A percentile compares a stretch with the other conserved stretches of the same genome.
phyloP scores from a whole-genome alignment of 2,797 vertebrate species.

The Taenioides sp. region DNA sequence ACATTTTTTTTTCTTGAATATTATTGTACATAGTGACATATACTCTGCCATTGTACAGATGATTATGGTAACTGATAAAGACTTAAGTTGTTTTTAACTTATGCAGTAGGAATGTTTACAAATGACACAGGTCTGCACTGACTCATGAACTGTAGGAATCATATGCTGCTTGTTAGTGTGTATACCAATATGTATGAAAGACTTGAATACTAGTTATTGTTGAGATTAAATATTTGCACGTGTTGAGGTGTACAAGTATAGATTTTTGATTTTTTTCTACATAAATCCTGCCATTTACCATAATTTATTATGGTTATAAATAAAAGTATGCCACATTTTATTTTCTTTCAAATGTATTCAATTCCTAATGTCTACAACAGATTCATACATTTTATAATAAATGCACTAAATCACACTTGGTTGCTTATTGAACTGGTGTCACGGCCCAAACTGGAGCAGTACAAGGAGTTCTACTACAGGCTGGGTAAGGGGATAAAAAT shows the following conservation, averaged over 20 bases:
- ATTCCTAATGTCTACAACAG: neutral
- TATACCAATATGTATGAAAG: slow-evolving; percentile 5
- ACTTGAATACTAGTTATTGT: slow-evolving; percentile 44
- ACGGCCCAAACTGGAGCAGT: neutral
- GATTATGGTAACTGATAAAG: slow-evolving; percentile 20
- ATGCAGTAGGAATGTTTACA: slow-evolving; percentile 36
- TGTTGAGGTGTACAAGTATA: slow-evolving; percentile 32
- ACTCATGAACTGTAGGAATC: slow-evolving; percentile 11
- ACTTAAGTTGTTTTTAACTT: slow-evolving; percentile 24
- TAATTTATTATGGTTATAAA: slow-evolving; percentile 37
- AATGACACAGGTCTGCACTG: slow-evolving; percentile 6
- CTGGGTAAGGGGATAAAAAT: neutral
- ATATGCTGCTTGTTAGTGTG: neutral
- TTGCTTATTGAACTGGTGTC: neutral
- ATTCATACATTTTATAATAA: neutral
- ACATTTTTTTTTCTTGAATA: neutral
- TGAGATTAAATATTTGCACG: slow-evolving; percentile 19
- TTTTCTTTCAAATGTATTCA: neutral
- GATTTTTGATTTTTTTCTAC: slow-evolving; percentile 23
- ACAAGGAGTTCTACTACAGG: neutral
- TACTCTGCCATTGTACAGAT: slow-evolving; percentile 25
- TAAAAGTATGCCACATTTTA: slow-evolving; percentile 43
- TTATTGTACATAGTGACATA: slow-evolving; percentile 33
- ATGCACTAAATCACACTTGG: neutral
- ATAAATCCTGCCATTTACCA: slow-evolving; percentile 30